Conservation (phyloP, 2,888 invertebrate species). For the Hermaeophaga mercurialis region DNA sequence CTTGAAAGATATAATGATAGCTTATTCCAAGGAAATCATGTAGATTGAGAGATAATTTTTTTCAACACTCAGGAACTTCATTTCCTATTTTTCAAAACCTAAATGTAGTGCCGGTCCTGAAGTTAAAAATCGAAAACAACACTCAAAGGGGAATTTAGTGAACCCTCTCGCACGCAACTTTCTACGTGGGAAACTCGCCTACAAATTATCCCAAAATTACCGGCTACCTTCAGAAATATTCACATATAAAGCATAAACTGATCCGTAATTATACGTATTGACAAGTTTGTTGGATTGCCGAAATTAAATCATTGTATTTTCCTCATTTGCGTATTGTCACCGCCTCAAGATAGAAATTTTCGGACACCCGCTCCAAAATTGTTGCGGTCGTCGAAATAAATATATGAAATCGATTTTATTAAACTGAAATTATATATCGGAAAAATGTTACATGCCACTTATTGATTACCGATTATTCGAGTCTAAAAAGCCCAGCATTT, state of each 20-base stretch:
- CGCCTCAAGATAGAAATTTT: slow-evolving; percentile 12
- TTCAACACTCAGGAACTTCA: no score
- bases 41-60: no score
- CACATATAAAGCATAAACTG: background rate
- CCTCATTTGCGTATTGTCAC: slow-evolving; percentile 18
- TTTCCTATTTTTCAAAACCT: background rate
- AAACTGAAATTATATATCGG: slow-evolving; percentile 6
- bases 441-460: background rate
- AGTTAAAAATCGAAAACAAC: background rate
- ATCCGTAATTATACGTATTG: slow-evolving; percentile 20
- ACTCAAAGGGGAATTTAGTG: background rate
- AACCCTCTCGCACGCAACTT: slow-evolving; percentile 27
- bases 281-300: slow-evolving; percentile 15
- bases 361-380: slow-evolving; percentile 6
- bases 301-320: slow-evolving; percentile 21
- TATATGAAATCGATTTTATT: slow-evolving; percentile 8
- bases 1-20: no score
- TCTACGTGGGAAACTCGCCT: slow-evolving; percentile 31
- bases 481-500: background rate
- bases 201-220: slow-evolving; percentile 26
- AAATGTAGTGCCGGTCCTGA: background rate
- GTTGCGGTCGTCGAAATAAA: background rate
- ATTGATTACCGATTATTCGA: background rate
- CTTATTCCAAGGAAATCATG: no score
- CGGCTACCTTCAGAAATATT: slow-evolving; percentile 24